A percentile compares a stretch with the other conserved stretches of the same genome.
Conservation (phyloP, 2,113 vertebrate genomes). For the Eolophus roseicapilla region DNA sequence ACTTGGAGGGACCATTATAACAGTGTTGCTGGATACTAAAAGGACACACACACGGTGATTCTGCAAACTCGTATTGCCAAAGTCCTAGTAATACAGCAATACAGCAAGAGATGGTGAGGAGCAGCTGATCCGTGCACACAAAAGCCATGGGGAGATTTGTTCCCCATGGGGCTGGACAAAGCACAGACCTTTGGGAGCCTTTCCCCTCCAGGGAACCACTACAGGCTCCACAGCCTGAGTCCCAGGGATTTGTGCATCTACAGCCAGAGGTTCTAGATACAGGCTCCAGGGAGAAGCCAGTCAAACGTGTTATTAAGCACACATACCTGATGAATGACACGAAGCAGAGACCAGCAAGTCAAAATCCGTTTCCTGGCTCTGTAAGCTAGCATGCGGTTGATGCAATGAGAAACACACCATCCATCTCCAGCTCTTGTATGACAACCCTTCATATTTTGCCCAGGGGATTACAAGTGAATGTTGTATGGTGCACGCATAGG, state of each 20-base stretch:
- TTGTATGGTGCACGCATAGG: accelerated
- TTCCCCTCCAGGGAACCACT: accelerated
- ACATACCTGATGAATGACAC: neutral
- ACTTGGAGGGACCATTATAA: neutral
- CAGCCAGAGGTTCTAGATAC: neutral
- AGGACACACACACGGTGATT: neutral
- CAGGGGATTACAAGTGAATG: neutral
- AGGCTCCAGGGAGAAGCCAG: neutral
- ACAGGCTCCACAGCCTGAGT: neutral
- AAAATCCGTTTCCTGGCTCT: neutral
- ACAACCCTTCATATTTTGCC: neutral
- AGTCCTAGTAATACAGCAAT: neutral
- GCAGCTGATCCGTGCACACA: accelerated
- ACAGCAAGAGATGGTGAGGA: neutral
- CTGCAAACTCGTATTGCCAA: neutral
- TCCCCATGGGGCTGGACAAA: neutral
- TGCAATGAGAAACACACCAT: neutral
- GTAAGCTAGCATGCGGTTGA: accelerated
- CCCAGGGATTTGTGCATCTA: neutral
- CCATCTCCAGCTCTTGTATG: neutral
- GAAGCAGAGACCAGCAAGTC: neutral
- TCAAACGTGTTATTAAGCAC: neutral
- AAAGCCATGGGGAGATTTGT: accelerated
- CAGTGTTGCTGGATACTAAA: neutral
- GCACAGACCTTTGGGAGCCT: neutral